These are phyloP conservation scores for Erebia ligea DNA, from an alignment of 2,888 invertebrate genomes.

Conservation along the genomic window DNA sequence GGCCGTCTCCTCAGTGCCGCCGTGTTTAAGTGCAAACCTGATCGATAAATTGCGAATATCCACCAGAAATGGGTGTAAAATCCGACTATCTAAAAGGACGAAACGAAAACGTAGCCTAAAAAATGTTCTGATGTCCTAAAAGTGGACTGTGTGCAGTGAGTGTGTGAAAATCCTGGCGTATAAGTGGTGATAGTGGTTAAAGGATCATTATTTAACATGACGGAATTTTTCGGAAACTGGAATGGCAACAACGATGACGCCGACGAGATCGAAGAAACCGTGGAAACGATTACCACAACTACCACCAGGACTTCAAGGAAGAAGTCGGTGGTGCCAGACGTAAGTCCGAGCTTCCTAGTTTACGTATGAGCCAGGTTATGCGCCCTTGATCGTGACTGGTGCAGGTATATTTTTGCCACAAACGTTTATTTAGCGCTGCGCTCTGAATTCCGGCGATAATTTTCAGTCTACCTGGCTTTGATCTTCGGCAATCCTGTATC, in stretches of 20 bases:
- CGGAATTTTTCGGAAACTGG: conserved; percentile 80
- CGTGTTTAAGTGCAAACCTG: conserved; percentile 40
- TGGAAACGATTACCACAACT: conserved; percentile 73
- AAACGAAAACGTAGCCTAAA: conserved; percentile 50
- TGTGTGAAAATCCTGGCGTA: conserved; percentile 30
- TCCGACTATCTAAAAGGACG: conserved; percentile 50
- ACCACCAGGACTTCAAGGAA: conserved; percentile 63
- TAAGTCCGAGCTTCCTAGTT: conserved; percentile 54
- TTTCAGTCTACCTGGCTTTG: conserved; percentile 49
- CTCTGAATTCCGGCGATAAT: conserved; percentile 51
- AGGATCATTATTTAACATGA: conserved; percentile 55
- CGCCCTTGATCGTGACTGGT: conserved; percentile 60
- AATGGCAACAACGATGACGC: conserved; percentile 54
- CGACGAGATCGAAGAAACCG: conserved; percentile 57
- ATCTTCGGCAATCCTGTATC: conserved; percentile 47
- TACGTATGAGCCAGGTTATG: conserved; percentile 23
- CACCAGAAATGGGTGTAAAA: conserved; percentile 40
- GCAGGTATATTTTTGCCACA: conserved; percentile 57
- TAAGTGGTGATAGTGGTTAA: conserved; percentile 65
- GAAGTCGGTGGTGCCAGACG: conserved; percentile 52
- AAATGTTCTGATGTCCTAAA: conserved; percentile 27
- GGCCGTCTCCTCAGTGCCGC: conserved; percentile 72
- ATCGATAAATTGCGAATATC: conserved; percentile 23
- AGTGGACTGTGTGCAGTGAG: conserved; percentile 28
- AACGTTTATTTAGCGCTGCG: conserved; percentile 53